Percentiles rank a stretch among this genome's conserved stretches.
phyloP scores from a whole-genome alignment of 2,113 vertebrate species.

The Connochaetes taurinus region DNA sequence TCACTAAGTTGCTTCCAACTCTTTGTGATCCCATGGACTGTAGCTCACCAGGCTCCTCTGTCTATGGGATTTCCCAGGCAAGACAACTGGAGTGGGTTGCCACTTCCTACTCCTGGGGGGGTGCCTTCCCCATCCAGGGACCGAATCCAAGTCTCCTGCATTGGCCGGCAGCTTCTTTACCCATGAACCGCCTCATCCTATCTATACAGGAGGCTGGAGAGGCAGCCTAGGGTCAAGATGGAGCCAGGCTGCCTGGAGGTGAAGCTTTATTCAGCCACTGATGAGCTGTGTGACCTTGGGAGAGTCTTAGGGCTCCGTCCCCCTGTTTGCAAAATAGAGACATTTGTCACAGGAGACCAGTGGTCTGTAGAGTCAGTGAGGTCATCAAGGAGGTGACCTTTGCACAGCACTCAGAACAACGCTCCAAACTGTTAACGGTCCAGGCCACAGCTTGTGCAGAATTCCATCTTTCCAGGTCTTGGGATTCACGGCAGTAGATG shows the following conservation, averaged over 20 bases:
- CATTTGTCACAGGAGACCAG: fast-evolving
- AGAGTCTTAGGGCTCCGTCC: background rate
- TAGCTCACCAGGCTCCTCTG: background rate
- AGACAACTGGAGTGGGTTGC: background rate
- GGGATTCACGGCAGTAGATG: no score
- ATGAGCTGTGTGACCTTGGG: background rate
- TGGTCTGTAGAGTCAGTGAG: fast-evolving
- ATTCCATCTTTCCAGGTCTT: background rate
- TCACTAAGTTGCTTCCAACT: fast-evolving
- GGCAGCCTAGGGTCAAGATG: background rate
- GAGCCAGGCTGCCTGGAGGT: background rate
- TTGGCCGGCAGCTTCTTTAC: fast-evolving
- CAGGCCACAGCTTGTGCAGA: background rate
- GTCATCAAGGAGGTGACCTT: background rate
- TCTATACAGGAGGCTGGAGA: fast-evolving
- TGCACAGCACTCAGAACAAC: background rate
- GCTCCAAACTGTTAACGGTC: fast-evolving
- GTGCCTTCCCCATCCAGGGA: background rate
- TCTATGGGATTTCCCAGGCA: background rate
- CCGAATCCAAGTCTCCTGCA: background rate
- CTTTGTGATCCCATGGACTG: background rate
- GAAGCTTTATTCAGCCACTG: background rate
- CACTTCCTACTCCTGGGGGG: background rate
- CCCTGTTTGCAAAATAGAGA: background rate
- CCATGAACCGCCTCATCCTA: background rate